These are phyloP conservation scores for Oryctes rhinoceros DNA, from an alignment of 1,140 invertebrate species.

Conservation along the genomic window DNA sequence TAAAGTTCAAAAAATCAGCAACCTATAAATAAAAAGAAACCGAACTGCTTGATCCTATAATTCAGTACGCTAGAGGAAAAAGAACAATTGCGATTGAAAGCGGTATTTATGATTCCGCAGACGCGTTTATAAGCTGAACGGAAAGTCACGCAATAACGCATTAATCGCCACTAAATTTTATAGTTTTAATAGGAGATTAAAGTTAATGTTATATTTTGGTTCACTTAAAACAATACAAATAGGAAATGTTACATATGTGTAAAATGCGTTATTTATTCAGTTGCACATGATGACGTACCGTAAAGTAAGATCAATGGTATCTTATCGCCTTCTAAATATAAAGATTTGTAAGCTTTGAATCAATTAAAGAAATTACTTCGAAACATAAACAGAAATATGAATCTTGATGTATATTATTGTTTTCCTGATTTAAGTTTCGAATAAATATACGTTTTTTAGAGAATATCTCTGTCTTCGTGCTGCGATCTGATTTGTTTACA, in stretches of 20 bases:
- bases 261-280: too few species aligned
- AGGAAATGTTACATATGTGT: not conserved
- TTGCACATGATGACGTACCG: too few species aligned
- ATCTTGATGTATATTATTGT: too few species aligned
- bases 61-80: not conserved
- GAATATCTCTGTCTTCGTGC: too few species aligned
- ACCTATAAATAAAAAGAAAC: constrained; percentile 5
- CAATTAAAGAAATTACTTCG: too few species aligned
- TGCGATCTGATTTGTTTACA: too few species aligned
- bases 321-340: too few species aligned
- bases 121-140: not conserved
- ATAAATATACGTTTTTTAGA: too few species aligned
- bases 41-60: not conserved
- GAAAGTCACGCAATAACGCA: not conserved
- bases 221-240: not conserved
- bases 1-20: constrained; percentile 11
- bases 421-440: too few species aligned
- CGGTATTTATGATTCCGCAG: not conserved
- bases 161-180: not conserved
- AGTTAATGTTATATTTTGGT: not conserved
- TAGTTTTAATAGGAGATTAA: not conserved
- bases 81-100: not conserved
- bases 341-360: too few species aligned
- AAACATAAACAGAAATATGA: too few species aligned
- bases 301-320: too few species aligned